Percentiles rank a stretch among this genome's conserved stretches.
phyloP scores from a whole-genome alignment of 2,888 invertebrate genomes.

The Parnassius smintheus region DNA sequence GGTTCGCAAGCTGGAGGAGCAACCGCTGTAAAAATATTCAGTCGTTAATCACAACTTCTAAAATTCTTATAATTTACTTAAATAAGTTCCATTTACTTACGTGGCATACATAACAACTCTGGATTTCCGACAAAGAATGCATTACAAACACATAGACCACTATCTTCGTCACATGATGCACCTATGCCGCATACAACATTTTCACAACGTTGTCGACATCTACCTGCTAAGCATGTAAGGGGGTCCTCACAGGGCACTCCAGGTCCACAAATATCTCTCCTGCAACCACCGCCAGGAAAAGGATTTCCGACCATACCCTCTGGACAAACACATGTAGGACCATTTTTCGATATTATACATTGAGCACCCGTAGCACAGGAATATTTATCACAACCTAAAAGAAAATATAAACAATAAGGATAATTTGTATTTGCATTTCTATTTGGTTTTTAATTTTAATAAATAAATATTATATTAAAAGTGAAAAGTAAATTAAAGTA shows the following conservation, averaged over 20 bases:
- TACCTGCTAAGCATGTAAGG: slow-evolving; percentile 91
- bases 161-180: slow-evolving; percentile 89
- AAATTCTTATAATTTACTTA: slow-evolving; percentile 12
- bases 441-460: too few relatives aligned
- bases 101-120: slow-evolving; percentile 94
- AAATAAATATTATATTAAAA: too few relatives aligned
- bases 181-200: slow-evolving; percentile 93
- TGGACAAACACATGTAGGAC: slow-evolving; percentile 93
- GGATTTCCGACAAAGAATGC: slow-evolving; percentile 94
- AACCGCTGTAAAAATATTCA: slow-evolving; percentile 81
- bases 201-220: slow-evolving; percentile 94
- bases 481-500: too few relatives aligned
- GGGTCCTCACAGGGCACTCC: slow-evolving; percentile 89
- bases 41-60: slow-evolving; percentile 9
- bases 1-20: slow-evolving; percentile 89
- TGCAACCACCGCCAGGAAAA: slow-evolving; percentile 93
- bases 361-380: slow-evolving; percentile 91
- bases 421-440: too few relatives aligned
- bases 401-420: background rate
- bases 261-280: slow-evolving; percentile 90
- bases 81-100: slow-evolving; percentile 79
- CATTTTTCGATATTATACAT: slow-evolving; percentile 91
- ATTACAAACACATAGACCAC: slow-evolving; percentile 92
- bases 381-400: slow-evolving; percentile 87
- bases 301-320: slow-evolving; percentile 94